Evolutionary conservation across 2,888 invertebrate species (phyloP), one percentile per base, ranked within the genome.

Genomic region (Aphrophora alni): DNA sequence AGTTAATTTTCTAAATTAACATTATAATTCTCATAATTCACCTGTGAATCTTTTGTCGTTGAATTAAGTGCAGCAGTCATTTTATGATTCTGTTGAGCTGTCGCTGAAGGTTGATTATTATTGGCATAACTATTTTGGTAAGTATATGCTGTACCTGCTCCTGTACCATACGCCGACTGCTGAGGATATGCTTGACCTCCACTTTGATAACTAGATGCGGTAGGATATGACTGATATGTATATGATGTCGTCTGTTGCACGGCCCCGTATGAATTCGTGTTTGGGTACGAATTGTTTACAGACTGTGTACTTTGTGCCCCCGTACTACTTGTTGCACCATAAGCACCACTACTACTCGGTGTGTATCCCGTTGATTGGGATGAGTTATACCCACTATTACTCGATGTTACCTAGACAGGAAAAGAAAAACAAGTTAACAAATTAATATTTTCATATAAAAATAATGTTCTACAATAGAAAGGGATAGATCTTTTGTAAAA

Each of bases 111-210:
- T 51, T 82, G 82, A 26, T 75, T 72, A n/a, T 33, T 81, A 5
- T 81, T 59, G 27, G 84, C 84, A 82, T 86, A 85, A 83, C 84
- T 86, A 83, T 86, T 86, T 81, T 85, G 85, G 80, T 86, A 86
- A 71, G 85, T 85, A 71, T 80, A 80, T 24, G 75, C 59, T 14
- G 76, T 70, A 59, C 79, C 76, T 27, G 81, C 70, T 70, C 72
- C 38, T 7, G 1, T 2, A 21, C 21, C 77, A 21, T 76, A 76
- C 25, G 33, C 77, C 0, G 77, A 38, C 10, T 78, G 78, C n/a
- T 71, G 72, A 12, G 78, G 72, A 44, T 78, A 78, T 10, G 78
- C 24, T 80, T 80, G 73, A 12, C 44, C 71, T 59, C 73, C 68
- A 77, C 78, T 81, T 74, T 82, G 81, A 74, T 80, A 80, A 72